Percentiles rank a stretch among this genome's conserved stretches.
Evolutionary conservation across 2,797 vertebrate species (phyloP).

Genomic region (Leptoclinus maculatus): DNA sequence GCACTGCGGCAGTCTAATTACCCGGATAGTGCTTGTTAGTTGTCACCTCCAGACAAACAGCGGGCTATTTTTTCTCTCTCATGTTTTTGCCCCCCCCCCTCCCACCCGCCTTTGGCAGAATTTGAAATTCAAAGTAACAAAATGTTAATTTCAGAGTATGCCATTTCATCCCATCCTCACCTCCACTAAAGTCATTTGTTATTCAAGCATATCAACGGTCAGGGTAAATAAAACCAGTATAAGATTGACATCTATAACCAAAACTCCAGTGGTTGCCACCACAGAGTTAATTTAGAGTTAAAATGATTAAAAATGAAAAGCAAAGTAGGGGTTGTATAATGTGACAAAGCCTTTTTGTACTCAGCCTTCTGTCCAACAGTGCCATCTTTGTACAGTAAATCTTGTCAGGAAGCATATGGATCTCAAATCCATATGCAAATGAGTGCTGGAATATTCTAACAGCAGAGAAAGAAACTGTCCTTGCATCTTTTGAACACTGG

Average conservation of each 20-base stretch:
- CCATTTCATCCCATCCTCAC: slow-evolving; percentile 14
- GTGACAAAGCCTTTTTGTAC: slow-evolving; percentile 31
- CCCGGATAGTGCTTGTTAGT: slow-evolving; percentile 75
- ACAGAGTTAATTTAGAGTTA: slow-evolving; percentile 34
- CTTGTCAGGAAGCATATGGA: slow-evolving; percentile 72
- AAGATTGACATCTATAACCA: slow-evolving; percentile 31
- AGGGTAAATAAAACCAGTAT: slow-evolving; percentile 13
- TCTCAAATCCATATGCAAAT: slow-evolving; percentile 66
- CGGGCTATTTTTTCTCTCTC: slow-evolving; percentile 34
- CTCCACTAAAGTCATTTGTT: slow-evolving; percentile 30
- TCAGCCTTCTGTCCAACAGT: slow-evolving; percentile 38
- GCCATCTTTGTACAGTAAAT: slow-evolving; percentile 56
- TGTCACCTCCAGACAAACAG: slow-evolving; percentile 80
- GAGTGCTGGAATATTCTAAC: slow-evolving; percentile 38
- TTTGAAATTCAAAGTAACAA: slow-evolving; percentile 74
- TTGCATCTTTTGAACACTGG: slow-evolving; percentile 37
- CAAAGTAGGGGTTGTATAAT: slow-evolving; percentile 23
- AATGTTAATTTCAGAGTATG: slow-evolving; percentile 61
- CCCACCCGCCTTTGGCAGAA: slow-evolving; percentile 49
- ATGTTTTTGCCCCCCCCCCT: slow-evolving; percentile 37
- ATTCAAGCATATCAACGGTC: slow-evolving; percentile 34
- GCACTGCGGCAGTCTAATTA: slow-evolving; percentile 75
- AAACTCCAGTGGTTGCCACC: background rate
- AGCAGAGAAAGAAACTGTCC: slow-evolving; percentile 40
- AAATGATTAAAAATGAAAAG: slow-evolving; percentile 28